Evolutionary conservation across 2,888 invertebrate species (phyloP).

Genomic region (Muscina levida): DNA sequence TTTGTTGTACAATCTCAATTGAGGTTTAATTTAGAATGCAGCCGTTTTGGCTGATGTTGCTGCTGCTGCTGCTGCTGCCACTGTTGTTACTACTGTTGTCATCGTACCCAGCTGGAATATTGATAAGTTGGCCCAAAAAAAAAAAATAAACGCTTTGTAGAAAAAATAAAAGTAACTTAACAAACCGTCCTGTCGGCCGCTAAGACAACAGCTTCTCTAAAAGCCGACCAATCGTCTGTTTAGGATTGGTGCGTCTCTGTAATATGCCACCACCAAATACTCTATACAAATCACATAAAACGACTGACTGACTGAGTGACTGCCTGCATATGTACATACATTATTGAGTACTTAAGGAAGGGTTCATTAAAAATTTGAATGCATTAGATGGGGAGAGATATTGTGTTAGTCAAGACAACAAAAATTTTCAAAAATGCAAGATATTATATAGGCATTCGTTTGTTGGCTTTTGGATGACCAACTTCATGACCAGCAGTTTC

Average conservation of each 20-base stretch:
- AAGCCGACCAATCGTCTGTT: conserved; percentile 37
- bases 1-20: conserved; percentile 60
- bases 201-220: conserved; percentile 14
- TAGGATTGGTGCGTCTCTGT: background rate
- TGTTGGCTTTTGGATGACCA: too few species aligned
- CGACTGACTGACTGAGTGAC: too few species aligned
- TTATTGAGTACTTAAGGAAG: conserved; percentile 23
- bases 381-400: too few species aligned
- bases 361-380: too few species aligned
- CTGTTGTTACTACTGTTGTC: conserved; percentile 61
- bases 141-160: conserved; percentile 30
- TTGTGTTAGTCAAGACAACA: too few species aligned
- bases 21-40: conserved; percentile 75
- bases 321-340: conserved; percentile 52
- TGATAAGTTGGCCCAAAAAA: conserved; percentile 72
- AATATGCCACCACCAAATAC: conserved; percentile 15
- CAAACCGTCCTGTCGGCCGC: conserved; percentile 45
- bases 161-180: conserved; percentile 43
- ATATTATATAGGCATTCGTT: too few species aligned
- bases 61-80: conserved; percentile 59
- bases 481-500: too few species aligned
- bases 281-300: conserved; percentile 63
- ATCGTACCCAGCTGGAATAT: conserved; percentile 76
- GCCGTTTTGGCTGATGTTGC: conserved; percentile 65
- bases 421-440: too few species aligned